Evolutionary conservation across 2,113 vertebrate species (phyloP).

Genomic region (Zosterops borbonicus): DNA sequence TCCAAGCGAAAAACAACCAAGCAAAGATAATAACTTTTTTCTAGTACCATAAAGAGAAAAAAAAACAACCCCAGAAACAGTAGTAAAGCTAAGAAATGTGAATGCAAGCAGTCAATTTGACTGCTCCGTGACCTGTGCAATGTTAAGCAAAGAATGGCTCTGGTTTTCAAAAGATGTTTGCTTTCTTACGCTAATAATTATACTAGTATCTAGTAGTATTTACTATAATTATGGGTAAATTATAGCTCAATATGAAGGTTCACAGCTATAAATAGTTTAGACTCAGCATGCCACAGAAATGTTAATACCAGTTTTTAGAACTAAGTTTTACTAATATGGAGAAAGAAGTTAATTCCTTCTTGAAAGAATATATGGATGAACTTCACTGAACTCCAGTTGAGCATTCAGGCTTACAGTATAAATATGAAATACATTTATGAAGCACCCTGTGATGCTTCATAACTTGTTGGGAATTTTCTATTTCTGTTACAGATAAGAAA

Average conservation of each 20-base stretch:
- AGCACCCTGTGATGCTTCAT: neutral
- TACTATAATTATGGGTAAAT: neutral
- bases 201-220: neutral
- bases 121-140: fast-evolving
- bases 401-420: neutral
- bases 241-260: neutral
- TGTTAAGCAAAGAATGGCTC: neutral
- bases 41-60: neutral
- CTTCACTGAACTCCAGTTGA: neutral
- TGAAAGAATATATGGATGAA: neutral
- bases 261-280: neutral
- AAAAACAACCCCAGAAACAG: neutral
- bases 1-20: neutral
- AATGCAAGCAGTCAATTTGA: neutral
- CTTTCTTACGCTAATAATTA: neutral
- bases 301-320: neutral
- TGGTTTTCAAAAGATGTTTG: neutral
- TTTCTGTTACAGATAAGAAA: neutral
- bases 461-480: neutral
- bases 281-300: neutral
- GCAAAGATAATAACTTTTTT: neutral
- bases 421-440: neutral
- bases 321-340: neutral
- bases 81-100: neutral
- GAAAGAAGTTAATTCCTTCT: neutral